Evolutionary conservation across 2,113 vertebrate genomes (phyloP).

Genomic region (Callithrix jacchus): DNA sequence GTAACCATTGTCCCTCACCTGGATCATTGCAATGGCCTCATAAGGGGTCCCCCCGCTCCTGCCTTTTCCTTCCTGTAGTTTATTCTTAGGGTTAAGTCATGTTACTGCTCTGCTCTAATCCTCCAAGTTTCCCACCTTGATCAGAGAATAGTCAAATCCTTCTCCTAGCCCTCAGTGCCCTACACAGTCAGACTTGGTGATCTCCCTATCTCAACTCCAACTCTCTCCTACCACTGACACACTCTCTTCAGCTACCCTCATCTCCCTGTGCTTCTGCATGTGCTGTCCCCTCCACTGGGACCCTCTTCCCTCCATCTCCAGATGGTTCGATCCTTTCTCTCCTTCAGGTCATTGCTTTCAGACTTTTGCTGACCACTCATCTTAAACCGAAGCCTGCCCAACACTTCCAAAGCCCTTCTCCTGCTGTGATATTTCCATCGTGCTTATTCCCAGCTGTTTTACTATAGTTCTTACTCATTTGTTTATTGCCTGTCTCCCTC

Average conservation of each 20-base stretch:
- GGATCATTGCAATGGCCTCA: neutral
- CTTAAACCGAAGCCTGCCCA: neutral
- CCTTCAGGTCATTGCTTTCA: neutral
- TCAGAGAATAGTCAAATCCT: neutral
- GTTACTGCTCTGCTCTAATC: neutral
- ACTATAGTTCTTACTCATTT: neutral
- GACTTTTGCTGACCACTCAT: neutral
- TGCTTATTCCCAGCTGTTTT: too few relatives aligned
- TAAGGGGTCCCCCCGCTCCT: neutral
- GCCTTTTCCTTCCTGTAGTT: neutral
- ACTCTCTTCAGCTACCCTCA: neutral
- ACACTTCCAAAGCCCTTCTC: neutral
- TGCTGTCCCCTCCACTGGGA: neutral
- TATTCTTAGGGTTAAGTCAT: neutral
- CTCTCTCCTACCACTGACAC: too few relatives aligned
- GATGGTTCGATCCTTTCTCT: neutral
- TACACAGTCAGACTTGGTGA: rapidly evolving
- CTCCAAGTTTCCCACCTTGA: neutral
- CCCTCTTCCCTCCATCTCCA: neutral
- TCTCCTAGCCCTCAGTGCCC: neutral
- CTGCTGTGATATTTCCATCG: too few relatives aligned
- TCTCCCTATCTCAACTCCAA: neutral
- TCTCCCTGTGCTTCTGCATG: neutral
- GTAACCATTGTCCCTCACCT: neutral
- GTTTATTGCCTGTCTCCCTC: neutral